Base-by-base conservation (phyloP, 2,888 invertebrate species). In the Machimus rusticus region DNA sequence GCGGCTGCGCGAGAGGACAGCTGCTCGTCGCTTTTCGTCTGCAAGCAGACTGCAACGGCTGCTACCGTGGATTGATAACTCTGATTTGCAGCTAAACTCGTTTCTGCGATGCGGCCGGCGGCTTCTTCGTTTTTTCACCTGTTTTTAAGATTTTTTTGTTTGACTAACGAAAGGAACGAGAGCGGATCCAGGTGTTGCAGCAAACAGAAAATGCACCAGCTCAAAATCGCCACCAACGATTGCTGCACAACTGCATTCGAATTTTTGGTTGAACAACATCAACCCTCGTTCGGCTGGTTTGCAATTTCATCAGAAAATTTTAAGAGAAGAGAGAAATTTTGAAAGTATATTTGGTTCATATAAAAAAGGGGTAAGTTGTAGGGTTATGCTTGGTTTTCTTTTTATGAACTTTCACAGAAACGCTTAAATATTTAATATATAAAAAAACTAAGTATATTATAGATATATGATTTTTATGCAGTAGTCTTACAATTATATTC, bases 11-110 rank as follows among this genome's bases (percentile, higher is more conserved):
- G 28, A 37, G 23, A 43, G n/a, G 76, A 76, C 55, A 86, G 51
- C 34, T 87, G 87, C 39, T 81, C 79, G 1, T 57, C 37, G 28
- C 37, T 39, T 14, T 87, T 79, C 74, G n/a, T 79, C 66, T 87
- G 87, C 34, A 51, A 87, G 34, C 9, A 78, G 51, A 84, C 19
- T 12, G 8, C n/a, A 37, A 16, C 5, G 23, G 66, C 12, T 14
- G 9, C n/a, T 43, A 31, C 12, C 9, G 55, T 31, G 55, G 28
- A 79, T 51, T 79, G 46, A 51, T 39, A 23, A 14, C 16, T 34
- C 31, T 1, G 51, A 79, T 51, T 79, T 79, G 31, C 46, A 79
- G 9, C 51, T 16, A 79, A 78, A 78, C 78, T 43, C 43, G 78
- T 78, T 78, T 78, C 39, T n/a, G 23, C 34, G 14, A 14, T 34